Base-by-base conservation (phyloP, 2,797 vertebrate species). In the Novumbra hubbsi region DNA sequence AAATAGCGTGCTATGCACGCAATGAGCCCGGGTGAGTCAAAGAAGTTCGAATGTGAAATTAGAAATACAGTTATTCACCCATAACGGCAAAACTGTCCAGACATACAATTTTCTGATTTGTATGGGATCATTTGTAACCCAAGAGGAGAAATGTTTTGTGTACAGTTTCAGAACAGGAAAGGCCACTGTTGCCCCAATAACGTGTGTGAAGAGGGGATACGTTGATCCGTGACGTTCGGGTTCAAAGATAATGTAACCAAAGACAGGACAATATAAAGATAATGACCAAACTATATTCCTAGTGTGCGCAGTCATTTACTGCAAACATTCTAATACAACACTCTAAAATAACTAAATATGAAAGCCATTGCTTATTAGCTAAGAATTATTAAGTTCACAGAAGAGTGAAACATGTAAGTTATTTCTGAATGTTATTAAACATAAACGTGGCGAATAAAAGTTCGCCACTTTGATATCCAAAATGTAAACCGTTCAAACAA, bases 151-250 rank as follows among this genome's bases (percentile, higher is more conserved):
- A 24, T 69, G 16, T 69, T 69, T 69, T 49, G 45, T 65, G 63
- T 32, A 65, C 15, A 65, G 63, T 34, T 65, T 8, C 63, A 19
- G 63, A 65, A 69, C 30, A 69, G 27, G 24, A 69, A 69, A 4
- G 17, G 38, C 45, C 34, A 9, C 14, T 45, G 55, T 60, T 60
- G 48, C 45, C 68, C 27, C 21, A 50, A 50, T 69, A 69, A 69
- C 45, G n/a, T 27, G 62, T 48, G 66, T 15, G 9, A 45, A 9
- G 21, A 69, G 68, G 41, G 16, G 68, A 41, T 16, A 69, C 45
- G 8, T 30, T 17, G 68, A 69, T 69, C 45, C 68, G 17, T 50
- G 68, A 69, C 68, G 45, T 69, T 69, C 66, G 38, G 66, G 66
- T 68, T 68, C 32, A 68, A 68, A 45, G 66, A 68, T 45, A 45